phyloP scores from a whole-genome alignment of 2,888 invertebrate genomes.

The Acleris emargana region DNA sequence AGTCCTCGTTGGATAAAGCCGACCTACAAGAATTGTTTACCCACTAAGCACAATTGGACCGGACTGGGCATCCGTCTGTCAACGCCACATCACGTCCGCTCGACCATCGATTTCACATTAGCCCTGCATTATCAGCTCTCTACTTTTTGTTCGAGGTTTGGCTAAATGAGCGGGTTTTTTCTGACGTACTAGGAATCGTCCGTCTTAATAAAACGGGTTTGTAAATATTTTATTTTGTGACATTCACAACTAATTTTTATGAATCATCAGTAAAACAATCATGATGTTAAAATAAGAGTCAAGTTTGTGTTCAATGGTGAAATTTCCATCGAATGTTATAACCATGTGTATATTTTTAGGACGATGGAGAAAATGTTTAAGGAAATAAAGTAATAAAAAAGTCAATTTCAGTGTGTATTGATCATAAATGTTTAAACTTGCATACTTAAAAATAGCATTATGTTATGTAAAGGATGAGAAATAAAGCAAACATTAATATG shows the following conservation, averaged over 20 bases:
- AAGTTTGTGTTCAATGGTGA: too few species aligned
- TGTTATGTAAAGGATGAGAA: too few species aligned
- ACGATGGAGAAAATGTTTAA: too few species aligned
- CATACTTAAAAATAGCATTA: too few species aligned
- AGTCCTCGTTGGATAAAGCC: not conserved
- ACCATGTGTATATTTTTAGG: too few species aligned
- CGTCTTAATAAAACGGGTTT: slow-evolving; percentile 16
- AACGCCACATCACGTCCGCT: slow-evolving; percentile 42
- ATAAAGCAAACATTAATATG: not conserved
- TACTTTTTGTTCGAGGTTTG: slow-evolving; percentile 25
- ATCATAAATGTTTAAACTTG: too few species aligned
- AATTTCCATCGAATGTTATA: too few species aligned
- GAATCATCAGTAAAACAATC: too few species aligned
- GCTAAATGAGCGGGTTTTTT: slow-evolving; percentile 28
- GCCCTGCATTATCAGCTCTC: slow-evolving; percentile 42
- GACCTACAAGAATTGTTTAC: slow-evolving; percentile 20
- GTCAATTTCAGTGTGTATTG: too few species aligned
- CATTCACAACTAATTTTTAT: too few species aligned
- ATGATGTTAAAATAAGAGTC: too few species aligned
- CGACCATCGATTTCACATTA: slow-evolving; percentile 71
- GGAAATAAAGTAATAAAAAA: too few species aligned
- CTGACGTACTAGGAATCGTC: slow-evolving; percentile 22
- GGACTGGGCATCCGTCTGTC: slow-evolving; percentile 45
- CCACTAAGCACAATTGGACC: slow-evolving; percentile 19
- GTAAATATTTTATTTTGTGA: not conserved